Percentiles rank a stretch among this genome's conserved stretches.
These are phyloP conservation scores for Sphaerophoria rueppellii DNA, from an alignment of 2,888 invertebrate genomes.

Conservation along the genomic window DNA sequence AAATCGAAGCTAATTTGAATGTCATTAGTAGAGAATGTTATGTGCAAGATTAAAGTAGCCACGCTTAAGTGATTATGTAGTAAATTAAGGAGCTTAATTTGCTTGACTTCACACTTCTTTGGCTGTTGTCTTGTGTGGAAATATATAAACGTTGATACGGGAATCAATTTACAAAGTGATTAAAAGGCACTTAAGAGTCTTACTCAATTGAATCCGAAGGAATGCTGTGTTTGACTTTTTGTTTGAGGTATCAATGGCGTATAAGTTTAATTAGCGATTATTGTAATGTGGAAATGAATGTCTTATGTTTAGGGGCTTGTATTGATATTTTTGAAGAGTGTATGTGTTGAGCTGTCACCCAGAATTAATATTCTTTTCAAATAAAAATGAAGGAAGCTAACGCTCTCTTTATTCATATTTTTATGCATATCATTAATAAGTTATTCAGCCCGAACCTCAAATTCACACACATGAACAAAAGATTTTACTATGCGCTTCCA, in stretches of 20 bases:
- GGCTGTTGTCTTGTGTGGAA: not conserved
- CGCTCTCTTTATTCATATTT: too few species aligned
- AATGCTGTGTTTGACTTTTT: too few species aligned
- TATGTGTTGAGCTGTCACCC: too few species aligned
- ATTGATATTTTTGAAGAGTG: too few species aligned
- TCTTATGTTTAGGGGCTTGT: too few species aligned
- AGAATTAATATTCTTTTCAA: too few species aligned
- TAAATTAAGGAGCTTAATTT: slow-evolving; percentile 40
- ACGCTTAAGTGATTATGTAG: slow-evolving; percentile 43
- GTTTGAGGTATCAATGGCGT: too few species aligned
- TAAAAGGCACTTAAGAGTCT: not conserved
- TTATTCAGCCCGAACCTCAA: slow-evolving; percentile 6
- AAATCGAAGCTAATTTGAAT: slow-evolving; percentile 54
- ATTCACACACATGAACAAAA: not conserved
- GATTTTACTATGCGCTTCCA: slow-evolving; percentile 23
- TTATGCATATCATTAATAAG: slow-evolving; percentile 3
- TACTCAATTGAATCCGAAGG: not conserved
- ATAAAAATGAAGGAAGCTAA: too few species aligned
- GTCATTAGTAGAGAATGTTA: slow-evolving; percentile 44
- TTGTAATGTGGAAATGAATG: too few species aligned
- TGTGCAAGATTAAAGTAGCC: slow-evolving; percentile 40
- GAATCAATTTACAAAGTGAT: not conserved
- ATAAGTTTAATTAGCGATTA: too few species aligned
- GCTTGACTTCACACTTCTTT: slow-evolving; percentile 33
- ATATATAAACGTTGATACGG: too few species aligned